Conservation (phyloP, 2,888 invertebrate genomes). For the Brenthis daphne region DNA sequence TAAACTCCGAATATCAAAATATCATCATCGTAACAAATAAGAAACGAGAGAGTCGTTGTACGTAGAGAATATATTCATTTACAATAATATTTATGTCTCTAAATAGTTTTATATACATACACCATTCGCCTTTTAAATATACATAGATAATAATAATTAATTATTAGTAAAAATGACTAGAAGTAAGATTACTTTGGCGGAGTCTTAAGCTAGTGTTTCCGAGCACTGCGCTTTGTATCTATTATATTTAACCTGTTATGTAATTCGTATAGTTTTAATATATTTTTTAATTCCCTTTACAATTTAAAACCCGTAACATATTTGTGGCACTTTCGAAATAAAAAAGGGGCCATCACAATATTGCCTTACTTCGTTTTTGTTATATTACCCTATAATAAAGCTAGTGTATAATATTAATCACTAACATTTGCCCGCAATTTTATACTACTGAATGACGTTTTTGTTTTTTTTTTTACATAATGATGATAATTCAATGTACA, state of each 20-base stretch:
- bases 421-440: conserved; percentile 9
- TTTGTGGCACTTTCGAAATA: background rate
- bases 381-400: conserved; percentile 21
- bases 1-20: conserved; percentile 72
- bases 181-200: conserved; percentile 45
- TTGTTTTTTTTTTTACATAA: background rate
- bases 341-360: conserved; percentile 7
- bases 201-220: conserved; percentile 45
- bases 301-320: conserved; percentile 18
- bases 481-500: background rate
- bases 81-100: conserved; percentile 50
- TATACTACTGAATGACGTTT: conserved; percentile 5
- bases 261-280: conserved; percentile 69
- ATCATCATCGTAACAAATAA: conserved; percentile 60
- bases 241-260: conserved; percentile 63
- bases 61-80: conserved; percentile 47
- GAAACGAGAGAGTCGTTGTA: conserved; percentile 66
- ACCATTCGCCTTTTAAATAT: conserved; percentile 34
- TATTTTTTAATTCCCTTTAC: conserved; percentile 25
- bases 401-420: conserved; percentile 21
- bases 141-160: conserved; percentile 30
- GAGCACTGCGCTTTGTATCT: conserved; percentile 47
- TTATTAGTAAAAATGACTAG: conserved; percentile 48
- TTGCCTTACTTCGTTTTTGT: background rate
- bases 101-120: conserved; percentile 47